Conservation (phyloP, 1,140 invertebrate genomes). For the Trichonephila inaurata region DNA sequence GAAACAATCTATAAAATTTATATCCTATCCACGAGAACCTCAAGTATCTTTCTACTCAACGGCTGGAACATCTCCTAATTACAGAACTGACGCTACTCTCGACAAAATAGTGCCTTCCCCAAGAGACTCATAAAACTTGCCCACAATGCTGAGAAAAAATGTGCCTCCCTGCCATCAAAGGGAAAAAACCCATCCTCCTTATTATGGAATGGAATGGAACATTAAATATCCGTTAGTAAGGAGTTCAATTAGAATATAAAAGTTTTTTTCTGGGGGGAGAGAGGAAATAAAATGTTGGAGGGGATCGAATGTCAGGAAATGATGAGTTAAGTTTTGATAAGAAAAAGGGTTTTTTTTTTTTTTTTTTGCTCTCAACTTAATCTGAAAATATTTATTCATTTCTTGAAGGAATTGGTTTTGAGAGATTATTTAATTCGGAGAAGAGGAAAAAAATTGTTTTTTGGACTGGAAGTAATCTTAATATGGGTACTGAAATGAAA, state of each 20-base stretch:
- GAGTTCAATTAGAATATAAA: slow-evolving; percentile 28
- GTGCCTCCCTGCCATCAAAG: neutral
- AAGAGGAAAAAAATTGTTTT: no score
- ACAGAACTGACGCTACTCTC: neutral
- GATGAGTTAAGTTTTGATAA: neutral
- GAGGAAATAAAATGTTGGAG: neutral
- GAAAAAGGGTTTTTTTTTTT: slow-evolving; percentile 6
- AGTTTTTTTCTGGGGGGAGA: neutral
- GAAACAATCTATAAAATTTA: slow-evolving; percentile 19
- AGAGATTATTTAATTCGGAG: neutral
- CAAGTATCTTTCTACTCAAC: neutral
- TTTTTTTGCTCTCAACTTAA: neutral
- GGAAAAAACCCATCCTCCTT: neutral
- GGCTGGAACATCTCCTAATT: slow-evolving; percentile 12
- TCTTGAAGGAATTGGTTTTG: neutral
- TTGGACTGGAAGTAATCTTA: no score
- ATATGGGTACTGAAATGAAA: no score
- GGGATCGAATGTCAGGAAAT: neutral
- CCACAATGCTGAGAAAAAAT: neutral
- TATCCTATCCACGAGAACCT: neutral
- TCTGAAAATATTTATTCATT: slow-evolving; percentile 19
- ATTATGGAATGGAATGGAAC: neutral
- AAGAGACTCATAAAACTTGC: neutral
- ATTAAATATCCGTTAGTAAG: slow-evolving; percentile 27
- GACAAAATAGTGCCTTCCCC: neutral